These are phyloP conservation scores for Physocephala rufipes DNA, from an alignment of 2,888 invertebrate genomes.

Conservation along the genomic window DNA sequence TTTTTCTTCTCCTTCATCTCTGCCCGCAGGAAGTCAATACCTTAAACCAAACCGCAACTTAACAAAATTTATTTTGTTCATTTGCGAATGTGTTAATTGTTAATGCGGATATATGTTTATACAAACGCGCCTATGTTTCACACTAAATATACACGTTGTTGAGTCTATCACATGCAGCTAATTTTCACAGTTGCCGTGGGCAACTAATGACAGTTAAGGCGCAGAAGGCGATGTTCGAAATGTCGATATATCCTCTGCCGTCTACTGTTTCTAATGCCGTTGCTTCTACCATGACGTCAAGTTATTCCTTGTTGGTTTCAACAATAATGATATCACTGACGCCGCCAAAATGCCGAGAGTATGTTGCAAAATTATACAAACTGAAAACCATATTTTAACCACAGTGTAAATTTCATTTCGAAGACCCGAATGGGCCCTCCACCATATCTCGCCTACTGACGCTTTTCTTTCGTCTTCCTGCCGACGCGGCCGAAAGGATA, in stretches of 20 bases:
- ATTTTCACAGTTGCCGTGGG: background rate
- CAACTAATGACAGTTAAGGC: background rate
- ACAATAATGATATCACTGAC: conserved; percentile 13
- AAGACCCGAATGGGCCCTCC: conserved; percentile 4
- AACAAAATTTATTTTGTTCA: conserved; percentile 34
- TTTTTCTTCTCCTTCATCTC: background rate
- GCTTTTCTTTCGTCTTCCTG: background rate
- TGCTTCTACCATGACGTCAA: background rate
- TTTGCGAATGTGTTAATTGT: conserved; percentile 38
- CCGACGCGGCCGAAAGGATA: background rate
- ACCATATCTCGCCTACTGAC: background rate
- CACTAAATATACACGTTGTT: conserved; percentile 28
- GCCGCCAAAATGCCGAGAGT: background rate
- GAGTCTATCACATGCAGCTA: background rate
- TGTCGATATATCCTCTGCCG: too few relatives aligned
- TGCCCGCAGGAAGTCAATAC: background rate
- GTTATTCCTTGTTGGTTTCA: conserved; percentile 20
- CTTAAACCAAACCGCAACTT: conserved; percentile 28
- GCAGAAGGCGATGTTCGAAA: too few relatives aligned
- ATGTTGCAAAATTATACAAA: background rate
- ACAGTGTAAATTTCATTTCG: conserved; percentile 34
- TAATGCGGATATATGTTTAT: conserved; percentile 32
- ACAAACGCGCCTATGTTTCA: too few relatives aligned
- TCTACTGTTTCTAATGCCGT: too few relatives aligned
- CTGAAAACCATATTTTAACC: conserved; percentile 28